Evolutionary conservation across 2,113 vertebrate species (phyloP), one percentile per base, ranked within the genome.

Genomic region (Burhinus bistriatus): DNA sequence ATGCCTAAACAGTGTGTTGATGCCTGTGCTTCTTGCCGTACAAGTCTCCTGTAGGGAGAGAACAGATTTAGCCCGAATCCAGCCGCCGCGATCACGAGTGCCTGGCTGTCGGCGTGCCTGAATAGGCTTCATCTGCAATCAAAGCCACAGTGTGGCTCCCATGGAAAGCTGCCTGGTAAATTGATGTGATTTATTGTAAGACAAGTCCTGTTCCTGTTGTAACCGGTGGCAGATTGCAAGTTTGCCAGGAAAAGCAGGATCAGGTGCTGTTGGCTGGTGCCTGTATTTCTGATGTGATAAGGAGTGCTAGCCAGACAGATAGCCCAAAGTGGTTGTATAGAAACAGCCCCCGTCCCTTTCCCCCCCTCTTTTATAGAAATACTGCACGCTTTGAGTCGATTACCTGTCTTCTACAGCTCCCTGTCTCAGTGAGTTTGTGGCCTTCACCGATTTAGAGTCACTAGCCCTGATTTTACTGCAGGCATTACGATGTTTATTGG

Each of bases 61-160:
- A 55, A 57, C 22, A 76, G 89, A 27, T 85, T 79, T 42, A 89
- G 72, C 61, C 49, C 0, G 0, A 59, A 57, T 57, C 38, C 76
- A 69, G 66, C 47, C 27, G 0, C 89, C 0, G 0, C 0, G 4
- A 27, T 58, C 20, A 8, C 1, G 42, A 94, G 82, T 30, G 62
- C 54, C 80, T 52, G 83, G 59, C 89, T 92, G 73, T 79, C 78
- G 79, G 40, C 9, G 1, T 61, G 90, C 69, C 84, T 73, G 66
- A 54, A 72, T 22, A 78, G 78, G 87, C 89, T 94, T 73, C 87
- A 87, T 57, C 90, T 91, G 94, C 81, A 89, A 77, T 94, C 91
- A 95, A 57, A 96, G 83, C 77, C 73, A 57, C 77, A 69, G 52
- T 61, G 70, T 52, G 80, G 89, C 80, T 91, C 83, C 76, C 55